A percentile compares a stretch with the other conserved stretches of the same genome.
Evolutionary conservation across 2,888 invertebrate genomes (phyloP).

Genomic region (Polydrusus tereticollis): DNA sequence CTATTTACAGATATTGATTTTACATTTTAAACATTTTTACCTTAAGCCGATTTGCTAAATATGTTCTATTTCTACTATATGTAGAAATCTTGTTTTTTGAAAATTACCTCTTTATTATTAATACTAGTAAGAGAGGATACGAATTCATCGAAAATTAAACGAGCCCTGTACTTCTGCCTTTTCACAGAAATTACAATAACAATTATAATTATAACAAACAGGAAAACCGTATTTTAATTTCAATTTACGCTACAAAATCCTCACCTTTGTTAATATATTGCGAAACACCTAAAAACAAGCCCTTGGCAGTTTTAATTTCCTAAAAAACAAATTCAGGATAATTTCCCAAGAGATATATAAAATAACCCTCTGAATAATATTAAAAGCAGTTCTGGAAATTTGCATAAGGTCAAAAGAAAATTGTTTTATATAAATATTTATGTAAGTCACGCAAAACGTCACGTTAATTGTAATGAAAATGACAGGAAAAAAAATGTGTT

Average conservation of each 20-base stretch:
- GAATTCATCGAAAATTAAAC: no score
- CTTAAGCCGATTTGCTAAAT: no score
- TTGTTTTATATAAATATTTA: constrained; percentile 10
- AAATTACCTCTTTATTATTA: no score
- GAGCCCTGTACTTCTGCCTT: no score
- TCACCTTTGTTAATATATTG: neutral
- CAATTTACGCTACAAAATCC: neutral
- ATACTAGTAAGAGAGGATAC: no score
- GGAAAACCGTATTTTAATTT: no score
- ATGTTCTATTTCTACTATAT: no score
- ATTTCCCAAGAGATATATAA: constrained; percentile 1
- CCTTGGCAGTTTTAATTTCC: neutral
- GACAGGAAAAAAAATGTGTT: neutral
- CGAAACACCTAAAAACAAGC: constrained; percentile 1
- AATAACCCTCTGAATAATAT: constrained; percentile 6
- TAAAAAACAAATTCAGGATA: constrained; percentile 5
- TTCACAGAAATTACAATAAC: no score
- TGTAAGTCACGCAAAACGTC: neutral
- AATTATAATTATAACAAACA: no score
- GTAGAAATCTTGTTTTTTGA: no score
- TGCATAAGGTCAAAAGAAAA: constrained; percentile 13
- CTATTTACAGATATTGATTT: no score
- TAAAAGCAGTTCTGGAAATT: constrained; percentile 2
- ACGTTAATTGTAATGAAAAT: neutral
- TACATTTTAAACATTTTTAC: no score